Base-by-base conservation (phyloP, 2,113 vertebrate species). In the Cyanoderma ruficeps region DNA sequence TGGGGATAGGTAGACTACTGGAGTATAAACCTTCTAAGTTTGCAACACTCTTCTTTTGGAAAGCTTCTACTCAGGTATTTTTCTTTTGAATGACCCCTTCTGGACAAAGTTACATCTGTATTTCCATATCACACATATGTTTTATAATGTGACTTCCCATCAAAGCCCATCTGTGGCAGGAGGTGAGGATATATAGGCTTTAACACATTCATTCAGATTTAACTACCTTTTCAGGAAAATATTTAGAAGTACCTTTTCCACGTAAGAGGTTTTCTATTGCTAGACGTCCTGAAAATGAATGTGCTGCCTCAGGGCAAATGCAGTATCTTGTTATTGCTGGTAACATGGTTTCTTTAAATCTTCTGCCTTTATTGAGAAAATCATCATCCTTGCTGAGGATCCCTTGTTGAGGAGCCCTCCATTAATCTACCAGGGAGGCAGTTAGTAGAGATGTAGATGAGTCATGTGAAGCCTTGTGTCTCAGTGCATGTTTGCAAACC, bases 401-500 rank as follows among this genome's bases (percentile, higher is more conserved):
- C 67, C 42, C 39, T 83, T 77, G 18, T 17, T 68, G 76, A 94
- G 83, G 79, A 71, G 92, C 83, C 52, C 72, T 90, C 83, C 68
- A 81, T 92, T 83, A 96, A 83, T 93, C 79, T 84, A 31, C 81
- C 56, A 70, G 47, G 50, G 44, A 88, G 24, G n/a, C 76, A 15
- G 67, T 59, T 83, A 50, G 76, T 49, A 76, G 69, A 69, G 55
- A 81, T 77, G 87, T 60, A 86, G 76, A 90, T 96, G 95, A 97
- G 85, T 97, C 96, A 96, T 89, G 44, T 90, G 76, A 87, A 95
- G 60, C 72, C 88, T 92, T 78, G 88, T 75, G 68, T 95, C 85
- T 97, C 92, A 33, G 64, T 86, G 71, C 68, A 35, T 92, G 96
- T 96, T 96, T 96, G 83, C 92, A 96, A 96, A 95, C 83, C 83